Conservation (phyloP, 2,797 vertebrate genomes). For the Chromobotia macracanthus region DNA sequence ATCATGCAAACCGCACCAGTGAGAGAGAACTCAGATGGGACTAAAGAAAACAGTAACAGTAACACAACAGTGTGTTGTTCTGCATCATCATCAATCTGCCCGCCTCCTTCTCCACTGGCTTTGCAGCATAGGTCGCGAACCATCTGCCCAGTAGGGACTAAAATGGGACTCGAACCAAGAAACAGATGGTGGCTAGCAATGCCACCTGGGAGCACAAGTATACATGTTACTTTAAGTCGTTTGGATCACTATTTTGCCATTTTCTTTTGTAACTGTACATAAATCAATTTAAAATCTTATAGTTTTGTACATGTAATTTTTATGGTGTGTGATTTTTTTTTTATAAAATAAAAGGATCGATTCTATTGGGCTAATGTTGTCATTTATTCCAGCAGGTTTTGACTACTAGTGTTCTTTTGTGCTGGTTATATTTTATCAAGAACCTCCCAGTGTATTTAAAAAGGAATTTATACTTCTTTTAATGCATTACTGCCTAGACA, state of each 20-base stretch:
- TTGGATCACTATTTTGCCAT: constrained; percentile 70
- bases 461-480: background rate
- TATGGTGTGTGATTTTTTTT: constrained; percentile 81
- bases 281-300: constrained; percentile 85
- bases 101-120: background rate
- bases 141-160: constrained; percentile 37
- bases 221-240: constrained; percentile 26
- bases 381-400: constrained; percentile 12
- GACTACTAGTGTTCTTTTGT: background rate
- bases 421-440: background rate
- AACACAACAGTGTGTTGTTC: constrained; percentile 45
- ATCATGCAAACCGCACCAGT: constrained; percentile 29
- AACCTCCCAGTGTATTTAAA: background rate
- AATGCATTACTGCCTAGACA: background rate
- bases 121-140: constrained; percentile 13
- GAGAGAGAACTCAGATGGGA: constrained; percentile 31
- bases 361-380: constrained; percentile 13
- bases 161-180: constrained; percentile 21
- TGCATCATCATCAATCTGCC: constrained; percentile 31
- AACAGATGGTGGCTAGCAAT: background rate
- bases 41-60: constrained; percentile 40
- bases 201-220: constrained; percentile 32
- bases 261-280: constrained; percentile 84
- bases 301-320: constrained; percentile 89
- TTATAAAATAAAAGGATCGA: constrained; percentile 62